These are phyloP conservation scores for Octopus sinensis DNA, from an alignment of 1,140 invertebrate species.

Conservation along the genomic window DNA sequence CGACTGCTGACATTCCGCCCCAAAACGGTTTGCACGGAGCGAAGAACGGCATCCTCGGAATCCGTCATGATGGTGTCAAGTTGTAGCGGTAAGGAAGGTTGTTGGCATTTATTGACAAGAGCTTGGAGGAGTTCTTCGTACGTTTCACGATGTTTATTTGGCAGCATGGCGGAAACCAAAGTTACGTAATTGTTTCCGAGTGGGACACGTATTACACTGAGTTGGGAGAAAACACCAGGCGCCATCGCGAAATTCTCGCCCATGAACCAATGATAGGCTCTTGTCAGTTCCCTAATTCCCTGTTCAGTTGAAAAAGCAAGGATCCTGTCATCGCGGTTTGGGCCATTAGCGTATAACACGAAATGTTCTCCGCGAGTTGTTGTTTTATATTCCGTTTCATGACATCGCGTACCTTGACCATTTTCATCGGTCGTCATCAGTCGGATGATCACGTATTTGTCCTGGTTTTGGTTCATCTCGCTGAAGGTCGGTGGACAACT, in stretches of 20 bases:
- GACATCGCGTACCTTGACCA: no score
- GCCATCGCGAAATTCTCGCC: neutral
- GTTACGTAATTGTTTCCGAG: neutral
- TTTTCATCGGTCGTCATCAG: no score
- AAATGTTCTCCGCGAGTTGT: constrained; percentile 7
- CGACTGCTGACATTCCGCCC: neutral
- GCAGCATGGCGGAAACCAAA: constrained; percentile 14
- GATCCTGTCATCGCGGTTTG: neutral
- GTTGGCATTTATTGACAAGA: constrained; percentile 7
- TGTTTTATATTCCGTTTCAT: no score
- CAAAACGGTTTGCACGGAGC: neutral
- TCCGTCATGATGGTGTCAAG: constrained; percentile 6
- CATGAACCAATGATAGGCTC: neutral
- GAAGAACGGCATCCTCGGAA: constrained; percentile 12
- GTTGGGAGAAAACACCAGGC: neutral
- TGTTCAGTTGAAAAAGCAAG: constrained; percentile 13
- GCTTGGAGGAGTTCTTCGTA: constrained; percentile 19
- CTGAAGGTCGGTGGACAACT: no score
- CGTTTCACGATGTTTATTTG: constrained; percentile 6
- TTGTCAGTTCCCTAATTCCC: neutral
- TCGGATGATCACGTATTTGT: no score
- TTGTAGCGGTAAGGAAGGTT: neutral
- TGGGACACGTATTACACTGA: constrained; percentile 8
- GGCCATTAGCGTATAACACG: constrained; percentile 12
- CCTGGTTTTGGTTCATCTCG: no score